Percentiles rank a stretch among this genome's conserved stretches.
Evolutionary conservation across 2,888 invertebrate species (phyloP).

Genomic region (Scelioninae gen. 1): DNA sequence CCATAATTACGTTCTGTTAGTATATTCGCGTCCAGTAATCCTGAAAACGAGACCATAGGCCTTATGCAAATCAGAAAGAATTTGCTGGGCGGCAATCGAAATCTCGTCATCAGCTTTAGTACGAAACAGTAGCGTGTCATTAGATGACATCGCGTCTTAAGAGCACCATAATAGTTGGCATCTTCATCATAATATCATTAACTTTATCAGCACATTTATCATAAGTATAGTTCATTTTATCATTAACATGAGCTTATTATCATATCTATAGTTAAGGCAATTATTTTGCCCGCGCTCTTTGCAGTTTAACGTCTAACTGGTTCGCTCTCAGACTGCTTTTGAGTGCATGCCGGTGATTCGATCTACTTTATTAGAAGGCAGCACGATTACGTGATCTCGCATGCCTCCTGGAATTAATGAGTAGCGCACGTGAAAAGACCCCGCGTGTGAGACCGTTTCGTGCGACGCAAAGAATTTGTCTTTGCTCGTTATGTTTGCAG

Average conservation of each 20-base stretch:
- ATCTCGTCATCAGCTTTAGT: slow-evolving; percentile 2
- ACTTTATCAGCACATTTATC: slow-evolving; percentile 55
- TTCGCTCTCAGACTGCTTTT: slow-evolving; percentile 49
- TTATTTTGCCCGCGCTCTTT: slow-evolving; percentile 34
- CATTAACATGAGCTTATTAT: slow-evolving; percentile 52
- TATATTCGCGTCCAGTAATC: no score
- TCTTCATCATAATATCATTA: slow-evolving; percentile 58
- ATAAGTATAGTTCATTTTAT: slow-evolving; percentile 47
- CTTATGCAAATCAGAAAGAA: slow-evolving; percentile 16
- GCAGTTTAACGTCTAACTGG: slow-evolving; percentile 54
- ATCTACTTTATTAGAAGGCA: slow-evolving; percentile 71
- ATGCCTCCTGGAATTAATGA: slow-evolving; percentile 76
- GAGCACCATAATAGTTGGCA: slow-evolving; percentile 28
- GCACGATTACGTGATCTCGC: slow-evolving; percentile 78
- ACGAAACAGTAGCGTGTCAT: slow-evolving; percentile 26
- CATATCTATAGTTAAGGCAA: slow-evolving; percentile 55
- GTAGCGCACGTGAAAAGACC: slow-evolving; percentile 74
- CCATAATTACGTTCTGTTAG: no score
- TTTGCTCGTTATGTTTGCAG: slow-evolving; percentile 72
- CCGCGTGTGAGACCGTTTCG: slow-evolving; percentile 65
- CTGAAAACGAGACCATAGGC: no score
- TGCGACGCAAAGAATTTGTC: slow-evolving; percentile 73
- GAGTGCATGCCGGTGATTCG: slow-evolving; percentile 67
- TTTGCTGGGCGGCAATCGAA: background rate
- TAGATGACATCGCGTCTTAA: slow-evolving; percentile 30